These are phyloP conservation scores for Piezodorus guildinii DNA, from an alignment of 1,140 invertebrate genomes.

Conservation along the genomic window DNA sequence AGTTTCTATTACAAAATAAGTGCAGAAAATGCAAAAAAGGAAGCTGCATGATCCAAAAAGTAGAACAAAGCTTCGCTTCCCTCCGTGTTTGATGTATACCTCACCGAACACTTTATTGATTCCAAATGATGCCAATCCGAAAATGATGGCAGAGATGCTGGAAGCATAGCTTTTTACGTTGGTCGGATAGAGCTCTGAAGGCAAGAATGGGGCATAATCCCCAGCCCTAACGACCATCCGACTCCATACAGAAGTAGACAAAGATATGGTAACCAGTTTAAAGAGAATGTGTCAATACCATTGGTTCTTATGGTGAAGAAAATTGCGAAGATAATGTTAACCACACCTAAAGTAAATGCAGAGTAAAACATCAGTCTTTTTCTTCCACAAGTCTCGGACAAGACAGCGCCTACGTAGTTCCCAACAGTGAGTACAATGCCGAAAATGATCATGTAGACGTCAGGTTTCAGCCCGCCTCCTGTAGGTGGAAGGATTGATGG, in stretches of 20 bases:
- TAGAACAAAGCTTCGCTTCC: conserved; percentile 27
- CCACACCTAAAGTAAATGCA: conserved; percentile 22
- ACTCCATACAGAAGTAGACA: conserved; percentile 26
- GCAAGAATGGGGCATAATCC: conserved; percentile 28
- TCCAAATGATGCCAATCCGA: conserved; percentile 26
- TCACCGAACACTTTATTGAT: conserved; percentile 28
- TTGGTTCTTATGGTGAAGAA: conserved; percentile 27
- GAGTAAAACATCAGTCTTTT: conserved; percentile 42
- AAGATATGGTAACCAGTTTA: conserved; percentile 27
- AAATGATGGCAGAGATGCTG: conserved; percentile 26
- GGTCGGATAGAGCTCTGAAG: conserved; percentile 30
- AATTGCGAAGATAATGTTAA: conserved; percentile 22
- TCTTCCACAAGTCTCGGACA: conserved; percentile 39
- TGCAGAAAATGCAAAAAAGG: conserved; percentile 45
- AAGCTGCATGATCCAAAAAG: conserved; percentile 28
- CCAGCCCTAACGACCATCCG: conserved; percentile 28
- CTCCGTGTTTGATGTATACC: conserved; percentile 1
- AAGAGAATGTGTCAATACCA: background rate
- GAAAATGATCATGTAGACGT: conserved; percentile 26
- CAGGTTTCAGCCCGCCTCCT: conserved; percentile 17
- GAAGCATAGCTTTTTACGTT: conserved; percentile 30
- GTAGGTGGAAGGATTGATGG: conserved; percentile 30
- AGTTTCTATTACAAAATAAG: conserved; percentile 45
- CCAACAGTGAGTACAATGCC: conserved; percentile 32
- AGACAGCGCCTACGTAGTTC: conserved; percentile 35